Base-by-base conservation (phyloP, 1,140 invertebrate genomes). In the Chironomus tepperi region DNA sequence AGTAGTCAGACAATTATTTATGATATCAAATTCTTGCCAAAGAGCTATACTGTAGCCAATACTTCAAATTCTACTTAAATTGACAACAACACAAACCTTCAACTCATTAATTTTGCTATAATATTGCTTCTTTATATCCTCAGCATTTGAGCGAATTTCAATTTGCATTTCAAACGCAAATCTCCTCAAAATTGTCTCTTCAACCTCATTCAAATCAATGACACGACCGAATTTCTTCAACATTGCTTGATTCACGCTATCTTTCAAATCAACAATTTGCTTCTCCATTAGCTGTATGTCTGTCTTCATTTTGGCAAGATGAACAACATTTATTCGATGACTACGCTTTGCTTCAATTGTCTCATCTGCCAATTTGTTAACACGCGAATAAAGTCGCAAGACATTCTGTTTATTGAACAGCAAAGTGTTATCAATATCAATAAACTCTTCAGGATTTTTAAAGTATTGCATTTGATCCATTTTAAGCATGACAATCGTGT, bases 401-500 rank as follows among this genome's bases (percentile, higher is more conserved):
- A 92, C 78, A 76, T 83, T 84, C 3, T 79, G 77, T 73, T 85
- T 86, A 76, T 89, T 86, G 77, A 92, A 91, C 5, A 91, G 81
- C 16, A 91, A 79, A 47, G 85, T 88, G 18, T 89, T 82, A 3
- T 80, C 79, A n/a, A 91, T 81, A 73, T 88, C 85, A 7, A 83
- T 82, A 18, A 83, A 82, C 42, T 84, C 79, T 6, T 83, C 77
- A 8, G 85, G 83, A 2, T 85, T 78, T 47, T 78, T 79, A 67
- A 89, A 84, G 78, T 88, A 83, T 78, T 90, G 87, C 42, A 92
- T 79, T 79, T 92, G 90, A 79, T 89, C 84, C 74, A 91, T 81
- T 74, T 86, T 88, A 65, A 92, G 76, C 9, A 90, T 82, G 0
- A 90, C 85, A 12, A 88, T 86, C 3, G 88, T 83, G 74, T 88